These are phyloP conservation scores for Spodoptera picta DNA, from an alignment of 2,888 invertebrate species.

Conservation along the genomic window DNA sequence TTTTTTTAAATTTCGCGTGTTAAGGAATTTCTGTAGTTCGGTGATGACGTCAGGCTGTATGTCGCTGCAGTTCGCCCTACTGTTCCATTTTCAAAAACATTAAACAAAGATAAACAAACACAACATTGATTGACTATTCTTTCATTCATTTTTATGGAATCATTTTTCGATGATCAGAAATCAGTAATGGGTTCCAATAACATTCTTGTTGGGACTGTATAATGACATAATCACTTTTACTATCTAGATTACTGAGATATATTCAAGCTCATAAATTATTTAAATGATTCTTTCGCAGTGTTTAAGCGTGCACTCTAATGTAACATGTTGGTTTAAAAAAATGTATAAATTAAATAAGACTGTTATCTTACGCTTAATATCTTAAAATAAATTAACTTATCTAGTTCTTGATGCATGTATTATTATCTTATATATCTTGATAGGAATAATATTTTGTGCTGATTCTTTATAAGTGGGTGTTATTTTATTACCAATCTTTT, in stretches of 20 bases:
- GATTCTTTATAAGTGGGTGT: too few species aligned
- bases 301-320: slow-evolving; percentile 17
- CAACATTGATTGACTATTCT: slow-evolving; percentile 30
- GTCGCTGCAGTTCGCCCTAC: slow-evolving; percentile 14
- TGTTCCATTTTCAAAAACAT: slow-evolving; percentile 47
- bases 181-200: slow-evolving; percentile 19
- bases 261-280: slow-evolving; percentile 53
- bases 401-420: slow-evolving; percentile 16
- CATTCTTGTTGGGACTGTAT: slow-evolving; percentile 16
- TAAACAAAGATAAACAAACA: slow-evolving; percentile 29
- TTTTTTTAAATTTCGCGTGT: slow-evolving; percentile 30
- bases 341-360: slow-evolving; percentile 19
- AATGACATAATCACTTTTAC: slow-evolving; percentile 58
- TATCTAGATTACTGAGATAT: slow-evolving; percentile 58
- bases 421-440: too few species aligned
- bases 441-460: too few species aligned
- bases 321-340: slow-evolving; percentile 24
- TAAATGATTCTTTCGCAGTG: slow-evolving; percentile 42
- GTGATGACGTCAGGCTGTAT: slow-evolving; percentile 50
- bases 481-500: too few species aligned
- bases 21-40: slow-evolving; percentile 46
- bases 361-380: slow-evolving; percentile 27
- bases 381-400: slow-evolving; percentile 49
- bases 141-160: slow-evolving; percentile 20
- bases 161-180: slow-evolving; percentile 14